Conservation (phyloP, 2,888 invertebrate genomes). For the Galeruca laticollis region DNA sequence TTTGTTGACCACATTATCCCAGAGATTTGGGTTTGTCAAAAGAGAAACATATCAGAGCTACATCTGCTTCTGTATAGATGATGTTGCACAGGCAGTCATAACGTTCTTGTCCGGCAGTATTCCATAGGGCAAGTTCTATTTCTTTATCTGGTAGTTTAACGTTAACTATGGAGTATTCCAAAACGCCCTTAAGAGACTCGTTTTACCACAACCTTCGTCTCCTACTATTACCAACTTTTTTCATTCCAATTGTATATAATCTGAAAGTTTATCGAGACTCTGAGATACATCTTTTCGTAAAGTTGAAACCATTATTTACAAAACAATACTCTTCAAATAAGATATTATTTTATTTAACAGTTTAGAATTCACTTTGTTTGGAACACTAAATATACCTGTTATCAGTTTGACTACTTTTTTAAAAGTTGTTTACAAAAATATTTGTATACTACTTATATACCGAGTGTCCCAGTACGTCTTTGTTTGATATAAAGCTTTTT, state of each 20-base stretch:
- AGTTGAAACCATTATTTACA: background rate
- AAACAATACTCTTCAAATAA: background rate
- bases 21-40: slow-evolving; percentile 15
- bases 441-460: background rate
- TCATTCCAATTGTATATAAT: background rate
- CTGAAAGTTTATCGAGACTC: background rate
- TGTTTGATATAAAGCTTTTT: no score
- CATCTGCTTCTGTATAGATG: slow-evolving; percentile 1
- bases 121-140: slow-evolving; percentile 9
- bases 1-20: slow-evolving; percentile 9
- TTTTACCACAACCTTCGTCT: slow-evolving; percentile 10
- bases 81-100: slow-evolving; percentile 1
- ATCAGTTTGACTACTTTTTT: no score
- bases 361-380: background rate
- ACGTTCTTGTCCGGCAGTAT: slow-evolving; percentile 19
- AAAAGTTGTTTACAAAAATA: background rate
- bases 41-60: slow-evolving; percentile 8
- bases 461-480: background rate
- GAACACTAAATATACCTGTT: background rate
- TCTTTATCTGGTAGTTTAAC: slow-evolving; percentile 1
- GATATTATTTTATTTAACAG: background rate
- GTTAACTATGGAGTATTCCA: slow-evolving; percentile 4
- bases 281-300: background rate
- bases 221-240: slow-evolving; percentile 11
- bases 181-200: slow-evolving; percentile 11